These are phyloP conservation scores for Chrysomela aeneicollis DNA, from an alignment of 2,888 invertebrate species.

Conservation along the genomic window DNA sequence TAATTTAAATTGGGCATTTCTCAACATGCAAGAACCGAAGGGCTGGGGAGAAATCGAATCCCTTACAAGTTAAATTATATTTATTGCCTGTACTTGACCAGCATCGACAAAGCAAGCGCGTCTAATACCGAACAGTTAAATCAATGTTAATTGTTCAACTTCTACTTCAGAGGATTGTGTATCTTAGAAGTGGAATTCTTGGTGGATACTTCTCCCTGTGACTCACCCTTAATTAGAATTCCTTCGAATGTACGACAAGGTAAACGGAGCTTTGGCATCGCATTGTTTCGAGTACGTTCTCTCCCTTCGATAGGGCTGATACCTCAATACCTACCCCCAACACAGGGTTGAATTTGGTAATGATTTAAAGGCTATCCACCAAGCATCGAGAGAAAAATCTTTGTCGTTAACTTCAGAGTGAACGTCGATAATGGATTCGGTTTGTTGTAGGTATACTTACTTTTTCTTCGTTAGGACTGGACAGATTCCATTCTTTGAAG, in stretches of 20 bases:
- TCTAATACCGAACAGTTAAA: conserved; percentile 45
- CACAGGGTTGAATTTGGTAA: no score
- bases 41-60: conserved; percentile 29
- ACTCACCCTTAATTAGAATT: conserved; percentile 44
- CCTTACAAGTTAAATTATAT: conserved; percentile 41
- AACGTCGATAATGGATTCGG: no score
- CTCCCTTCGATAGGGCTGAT: neutral
- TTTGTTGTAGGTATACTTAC: conserved; percentile 58
- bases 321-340: no score
- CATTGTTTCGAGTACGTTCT: conserved; percentile 15
- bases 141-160: conserved; percentile 46
- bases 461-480: conserved; percentile 65
- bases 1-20: conserved; percentile 37
- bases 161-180: conserved; percentile 18
- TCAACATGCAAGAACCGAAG: conserved; percentile 40
- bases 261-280: conserved; percentile 9
- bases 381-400: no score
- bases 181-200: conserved; percentile 18
- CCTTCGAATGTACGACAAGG: conserved; percentile 22
- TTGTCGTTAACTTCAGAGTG: no score
- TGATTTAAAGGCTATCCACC: no score
- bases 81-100: conserved; percentile 53
- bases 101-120: conserved; percentile 49
- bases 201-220: conserved; percentile 20
- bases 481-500: conserved; percentile 69